Evolutionary conservation across 2,113 vertebrate genomes (phyloP).

Genomic region (Syrmaticus mikado): DNA sequence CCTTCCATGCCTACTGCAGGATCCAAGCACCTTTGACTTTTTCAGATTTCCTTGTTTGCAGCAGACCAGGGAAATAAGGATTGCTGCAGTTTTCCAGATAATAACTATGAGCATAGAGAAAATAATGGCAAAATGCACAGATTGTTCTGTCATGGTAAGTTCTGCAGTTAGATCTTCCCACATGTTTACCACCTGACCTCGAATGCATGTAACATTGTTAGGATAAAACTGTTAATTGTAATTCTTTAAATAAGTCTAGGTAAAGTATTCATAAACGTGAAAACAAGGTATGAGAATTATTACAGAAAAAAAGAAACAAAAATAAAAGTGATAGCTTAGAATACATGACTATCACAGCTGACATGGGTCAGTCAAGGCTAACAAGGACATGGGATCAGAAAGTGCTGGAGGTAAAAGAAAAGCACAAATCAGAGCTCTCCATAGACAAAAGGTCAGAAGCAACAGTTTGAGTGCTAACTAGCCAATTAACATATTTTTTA

Average conservation of each 20-base stretch:
- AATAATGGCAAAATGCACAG: neutral
- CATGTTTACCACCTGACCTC: neutral
- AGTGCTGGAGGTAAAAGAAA: neutral
- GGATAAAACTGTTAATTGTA: neutral
- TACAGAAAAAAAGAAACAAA: neutral
- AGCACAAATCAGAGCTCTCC: neutral
- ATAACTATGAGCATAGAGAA: neutral
- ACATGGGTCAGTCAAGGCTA: neutral
- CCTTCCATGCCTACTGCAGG: neutral
- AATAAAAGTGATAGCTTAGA: neutral
- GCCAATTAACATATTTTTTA: conserved; percentile 58
- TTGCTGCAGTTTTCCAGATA: neutral
- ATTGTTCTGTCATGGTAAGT: neutral
- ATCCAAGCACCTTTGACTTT: neutral
- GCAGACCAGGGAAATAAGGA: neutral
- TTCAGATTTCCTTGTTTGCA: neutral
- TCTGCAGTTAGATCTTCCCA: neutral
- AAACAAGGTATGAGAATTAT: neutral
- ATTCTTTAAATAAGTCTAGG: neutral
- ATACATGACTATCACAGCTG: neutral
- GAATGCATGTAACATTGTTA: neutral
- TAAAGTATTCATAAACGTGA: neutral
- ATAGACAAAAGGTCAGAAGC: conserved; percentile 59
- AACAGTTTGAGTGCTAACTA: conserved; percentile 46
- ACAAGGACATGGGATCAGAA: neutral